These are phyloP conservation scores for Archilochus colubris DNA, from an alignment of 2,113 vertebrate genomes.

Conservation along the genomic window DNA sequence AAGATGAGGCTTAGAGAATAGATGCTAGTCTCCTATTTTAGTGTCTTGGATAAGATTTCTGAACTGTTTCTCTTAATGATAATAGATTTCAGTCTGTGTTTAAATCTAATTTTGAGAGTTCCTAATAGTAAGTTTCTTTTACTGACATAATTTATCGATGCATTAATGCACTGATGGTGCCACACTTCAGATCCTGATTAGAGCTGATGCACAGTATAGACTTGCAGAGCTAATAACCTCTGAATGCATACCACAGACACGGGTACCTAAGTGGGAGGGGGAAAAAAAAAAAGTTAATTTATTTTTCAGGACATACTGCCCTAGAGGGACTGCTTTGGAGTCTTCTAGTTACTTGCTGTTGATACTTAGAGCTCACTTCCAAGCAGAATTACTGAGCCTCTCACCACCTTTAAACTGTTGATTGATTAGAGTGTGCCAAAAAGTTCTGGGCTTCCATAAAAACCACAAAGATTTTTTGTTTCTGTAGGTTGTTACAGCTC, in stretches of 20 bases:
- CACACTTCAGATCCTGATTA: not conserved
- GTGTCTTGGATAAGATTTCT: not conserved
- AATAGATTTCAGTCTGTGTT: not conserved
- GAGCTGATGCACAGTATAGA: not conserved
- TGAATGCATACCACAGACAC: not conserved
- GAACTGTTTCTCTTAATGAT: not conserved
- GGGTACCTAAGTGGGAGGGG: not conserved
- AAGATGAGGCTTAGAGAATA: not conserved
- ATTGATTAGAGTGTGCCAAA: not conserved
- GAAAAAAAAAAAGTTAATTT: not conserved
- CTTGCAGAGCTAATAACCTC: not conserved
- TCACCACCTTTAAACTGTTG: not conserved
- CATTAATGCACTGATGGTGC: not conserved
- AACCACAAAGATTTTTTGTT: not conserved
- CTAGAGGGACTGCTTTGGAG: not conserved
- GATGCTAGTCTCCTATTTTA: not conserved
- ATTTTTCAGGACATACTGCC: not conserved
- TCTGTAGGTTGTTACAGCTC: not conserved
- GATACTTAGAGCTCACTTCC: not conserved
- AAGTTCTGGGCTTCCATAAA: not conserved
- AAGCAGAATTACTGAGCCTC: not conserved
- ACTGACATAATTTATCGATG: not conserved
- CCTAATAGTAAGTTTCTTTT: not conserved
- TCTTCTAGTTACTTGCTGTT: not conserved
- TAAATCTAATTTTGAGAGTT: not conserved